Conservation (phyloP, 2,113 vertebrate genomes). For the Onychorhynchus coronatus region DNA sequence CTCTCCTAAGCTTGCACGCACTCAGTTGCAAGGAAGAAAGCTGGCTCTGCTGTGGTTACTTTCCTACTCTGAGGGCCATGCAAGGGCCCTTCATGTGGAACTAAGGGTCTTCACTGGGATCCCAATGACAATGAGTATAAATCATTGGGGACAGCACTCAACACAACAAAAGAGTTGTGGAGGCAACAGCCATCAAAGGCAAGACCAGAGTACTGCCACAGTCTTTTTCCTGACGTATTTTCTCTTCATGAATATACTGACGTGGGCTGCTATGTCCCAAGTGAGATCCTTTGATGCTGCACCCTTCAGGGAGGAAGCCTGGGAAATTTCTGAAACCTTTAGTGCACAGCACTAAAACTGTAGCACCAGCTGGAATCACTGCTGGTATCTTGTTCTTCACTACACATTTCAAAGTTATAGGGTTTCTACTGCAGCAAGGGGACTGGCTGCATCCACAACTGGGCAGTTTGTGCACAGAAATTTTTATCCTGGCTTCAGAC, state of each 20-base stretch:
- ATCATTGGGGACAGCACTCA: not conserved
- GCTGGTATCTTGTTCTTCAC: not conserved
- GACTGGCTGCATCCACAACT: not conserved
- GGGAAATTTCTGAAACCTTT: not conserved
- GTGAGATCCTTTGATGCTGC: not conserved
- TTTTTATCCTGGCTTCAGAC: not conserved
- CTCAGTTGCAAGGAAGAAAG: not conserved
- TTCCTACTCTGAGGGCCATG: not conserved
- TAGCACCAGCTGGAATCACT: not conserved
- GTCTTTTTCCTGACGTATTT: not conserved
- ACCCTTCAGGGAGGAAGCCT: not conserved
- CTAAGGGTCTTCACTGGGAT: accelerated
- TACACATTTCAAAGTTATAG: not conserved
- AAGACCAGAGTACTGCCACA: not conserved
- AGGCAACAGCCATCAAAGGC: not conserved
- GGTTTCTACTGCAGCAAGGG: not conserved
- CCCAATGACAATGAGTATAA: not conserved
- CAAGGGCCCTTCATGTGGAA: too few species aligned
- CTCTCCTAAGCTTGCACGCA: not conserved
- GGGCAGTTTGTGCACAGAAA: not conserved
- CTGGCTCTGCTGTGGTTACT: not conserved
- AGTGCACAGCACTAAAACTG: not conserved
- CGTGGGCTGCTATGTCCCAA: accelerated
- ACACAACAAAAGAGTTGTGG: not conserved
- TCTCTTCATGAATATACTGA: accelerated